Conservation (phyloP, 2,113 vertebrate species). For the Psammodynastes pulverulentus region DNA sequence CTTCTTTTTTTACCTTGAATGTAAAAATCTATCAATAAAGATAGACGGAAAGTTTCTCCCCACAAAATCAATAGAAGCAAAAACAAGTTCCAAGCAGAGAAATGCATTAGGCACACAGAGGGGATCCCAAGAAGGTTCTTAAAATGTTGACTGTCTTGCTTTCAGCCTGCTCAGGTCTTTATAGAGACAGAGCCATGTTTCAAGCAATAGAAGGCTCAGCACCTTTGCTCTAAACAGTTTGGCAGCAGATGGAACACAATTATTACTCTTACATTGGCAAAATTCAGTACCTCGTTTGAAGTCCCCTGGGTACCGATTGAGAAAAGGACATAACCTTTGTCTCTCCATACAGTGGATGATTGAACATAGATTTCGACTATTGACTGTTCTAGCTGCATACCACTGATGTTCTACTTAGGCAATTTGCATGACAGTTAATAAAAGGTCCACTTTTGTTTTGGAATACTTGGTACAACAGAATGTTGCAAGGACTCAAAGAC, state of each 20-base stretch:
- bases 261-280: neutral
- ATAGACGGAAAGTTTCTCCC: neutral
- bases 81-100: neutral
- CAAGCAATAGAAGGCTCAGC: neutral
- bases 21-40: neutral
- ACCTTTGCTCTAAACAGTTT: neutral
- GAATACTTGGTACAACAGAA: neutral
- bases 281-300: neutral
- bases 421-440: neutral
- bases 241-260: neutral
- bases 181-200: neutral
- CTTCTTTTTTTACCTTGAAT: neutral
- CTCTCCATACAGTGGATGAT: neutral
- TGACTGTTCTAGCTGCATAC: neutral
- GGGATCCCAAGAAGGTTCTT: neutral
- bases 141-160: neutral
- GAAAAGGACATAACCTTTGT: neutral
- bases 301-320: neutral
- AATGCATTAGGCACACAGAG: neutral
- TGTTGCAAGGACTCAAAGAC: neutral
- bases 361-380: neutral
- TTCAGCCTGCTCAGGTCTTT: neutral
- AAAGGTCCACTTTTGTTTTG: neutral
- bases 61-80: neutral
- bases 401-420: neutral